Evolutionary conservation across 2,888 invertebrate genomes (phyloP), one percentile per base, ranked within the genome.

Genomic region (Lepidochrysops patricia): DNA sequence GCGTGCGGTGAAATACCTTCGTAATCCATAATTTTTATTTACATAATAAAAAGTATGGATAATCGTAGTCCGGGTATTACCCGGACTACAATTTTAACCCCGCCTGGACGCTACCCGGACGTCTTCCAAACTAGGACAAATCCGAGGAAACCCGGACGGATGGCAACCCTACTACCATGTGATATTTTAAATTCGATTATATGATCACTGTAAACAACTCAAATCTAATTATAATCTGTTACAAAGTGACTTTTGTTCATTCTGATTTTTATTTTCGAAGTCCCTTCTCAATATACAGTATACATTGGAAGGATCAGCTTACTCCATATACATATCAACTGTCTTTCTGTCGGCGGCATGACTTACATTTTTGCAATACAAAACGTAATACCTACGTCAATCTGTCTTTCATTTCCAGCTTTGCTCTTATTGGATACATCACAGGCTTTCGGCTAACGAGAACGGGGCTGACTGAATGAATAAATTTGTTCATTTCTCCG

Each of bases 351-450:
- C 19, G 43, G 43, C 19, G 43, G 43, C 43, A 43, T 43, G 43
- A 19, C 23, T 43, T 43, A 43, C 6, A 26, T 50, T 26, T 50
- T 26, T 50, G 50, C 50, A 50, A 26, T 15, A 32, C 54, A 19
- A 15, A 19, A 15, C 9, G 29, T n/a, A 32, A 32, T 54, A 15
- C 54, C 19, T 32, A 54, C 29, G 54, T 54, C 54, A 54, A 19
- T 54, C 32, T 9, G 54, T 19, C 23, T 54, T 54, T 54, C 54
- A 54, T 19, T 32, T 19, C 32, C 19, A 15, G 29, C 54, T 54
- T 15, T 13, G 13, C 32, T 54, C 12, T 54, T 54, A 54, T 54
- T 54, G 15, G 29, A 54, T 54, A 54, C 54, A 15, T 52, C 52
- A 52, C 26, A 43, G 19, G 43, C 43, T 43, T 43, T 43, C 23